A percentile compares a stretch with the other conserved stretches of the same genome.
Evolutionary conservation across 2,113 vertebrate species (phyloP).

Genomic region (Perca schrenkii): DNA sequence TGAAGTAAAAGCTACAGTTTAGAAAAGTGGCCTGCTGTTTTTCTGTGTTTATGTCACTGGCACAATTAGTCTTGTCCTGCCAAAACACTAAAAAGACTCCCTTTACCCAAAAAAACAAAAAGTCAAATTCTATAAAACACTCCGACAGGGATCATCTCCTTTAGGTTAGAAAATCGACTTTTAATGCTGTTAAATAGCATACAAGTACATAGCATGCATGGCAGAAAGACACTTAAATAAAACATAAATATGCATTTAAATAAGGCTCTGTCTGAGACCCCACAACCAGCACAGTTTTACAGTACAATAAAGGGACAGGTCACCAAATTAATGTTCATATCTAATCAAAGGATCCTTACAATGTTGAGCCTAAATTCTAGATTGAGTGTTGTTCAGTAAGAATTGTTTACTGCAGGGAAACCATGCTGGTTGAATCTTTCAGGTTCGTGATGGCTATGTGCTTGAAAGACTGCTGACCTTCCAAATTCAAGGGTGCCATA

Average conservation of each 20-base stretch:
- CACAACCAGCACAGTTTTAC: conserved; percentile 32
- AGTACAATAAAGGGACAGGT: conserved; percentile 40
- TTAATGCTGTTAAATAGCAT: conserved; percentile 73
- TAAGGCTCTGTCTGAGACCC: conserved; percentile 42
- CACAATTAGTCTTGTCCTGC: not conserved
- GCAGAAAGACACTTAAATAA: conserved; percentile 79
- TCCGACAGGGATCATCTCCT: conserved; percentile 6
- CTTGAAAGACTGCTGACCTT: not conserved
- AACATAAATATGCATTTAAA: conserved; percentile 77
- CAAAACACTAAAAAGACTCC: not conserved
- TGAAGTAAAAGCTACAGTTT: conserved; percentile 6
- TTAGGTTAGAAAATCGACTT: conserved; percentile 58
- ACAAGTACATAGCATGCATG: conserved; percentile 74
- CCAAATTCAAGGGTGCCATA: not conserved
- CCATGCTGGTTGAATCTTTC: not conserved
- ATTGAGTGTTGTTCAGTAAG: not conserved
- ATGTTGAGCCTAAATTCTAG: not conserved
- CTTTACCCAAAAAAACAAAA: too few species aligned
- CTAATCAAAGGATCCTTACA: not conserved
- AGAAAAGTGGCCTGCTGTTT: conserved; percentile 17
- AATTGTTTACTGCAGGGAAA: not conserved
- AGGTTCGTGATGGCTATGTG: not conserved
- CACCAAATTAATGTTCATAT: conserved; percentile 13
- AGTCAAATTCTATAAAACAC: not conserved
- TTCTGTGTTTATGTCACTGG: conserved; percentile 40